Evolutionary conservation across 2,113 vertebrate species (phyloP), one percentile per base, ranked within the genome.

Genomic region (Mirounga angustirostris): DNA sequence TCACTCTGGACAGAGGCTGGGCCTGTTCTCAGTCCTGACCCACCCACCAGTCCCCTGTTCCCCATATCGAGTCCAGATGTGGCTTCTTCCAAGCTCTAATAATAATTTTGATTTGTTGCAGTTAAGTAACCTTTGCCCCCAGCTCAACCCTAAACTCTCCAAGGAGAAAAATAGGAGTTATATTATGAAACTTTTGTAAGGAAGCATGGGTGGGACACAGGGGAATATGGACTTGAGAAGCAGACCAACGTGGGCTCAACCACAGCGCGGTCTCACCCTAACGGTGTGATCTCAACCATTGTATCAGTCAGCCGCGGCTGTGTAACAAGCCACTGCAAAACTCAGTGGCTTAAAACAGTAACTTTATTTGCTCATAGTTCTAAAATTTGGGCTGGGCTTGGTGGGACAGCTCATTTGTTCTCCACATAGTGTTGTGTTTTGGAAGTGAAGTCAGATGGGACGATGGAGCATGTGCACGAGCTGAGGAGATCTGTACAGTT

Each of bases 51-150:
- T 61, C 84, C n/a, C 79, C 24, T 78, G n/a, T 7, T 76, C 52
- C 67, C 40, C 40, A 46, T 28, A 63, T 92, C 18, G 71, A 80
- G 61, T 80, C 96, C 97, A 96, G 95, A 95, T 96, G 93, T 80
- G 83, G n/a, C 40, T 89, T 80, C 85, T 79, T 94, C 89, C 26
- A n/a, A 78, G 89, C 89, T 67, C 93, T 94, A 76, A 97, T 92
- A 91, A 85, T 63, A 52, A 71, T 93, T 97, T 89, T 88, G 71
- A 94, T 93, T 91, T 91, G 95, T 96, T 56, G 86, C n/a, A 30
- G 63, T 40, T n/a, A 33, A 90, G 74, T 43, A 52, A 84, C 59
- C 73, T 76, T 76, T 7, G 43, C 33, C 58, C 46, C 30, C 21
- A 78, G 63, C 58, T 94, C 81, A 88, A 59, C 33, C 52, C 73